Base-by-base conservation (phyloP, 1,140 invertebrate species). In the Drosophila gunungcola region DNA sequence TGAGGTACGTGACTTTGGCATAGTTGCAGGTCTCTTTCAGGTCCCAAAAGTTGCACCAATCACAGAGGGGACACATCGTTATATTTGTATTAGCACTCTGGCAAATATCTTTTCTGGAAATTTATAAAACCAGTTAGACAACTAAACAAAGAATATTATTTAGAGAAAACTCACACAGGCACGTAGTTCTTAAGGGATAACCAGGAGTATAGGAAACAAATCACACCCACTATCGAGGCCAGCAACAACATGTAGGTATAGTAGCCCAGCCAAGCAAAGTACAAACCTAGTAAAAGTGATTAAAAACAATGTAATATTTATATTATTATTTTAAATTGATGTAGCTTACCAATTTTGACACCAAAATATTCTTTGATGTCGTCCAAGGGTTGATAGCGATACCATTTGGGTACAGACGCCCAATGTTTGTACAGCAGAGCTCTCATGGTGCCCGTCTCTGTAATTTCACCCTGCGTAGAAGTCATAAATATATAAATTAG, bases 261-360 rank as follows among this genome's bases (percentile, higher is more conserved):
- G 93, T 97, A 99, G 38, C 98, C 98, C 16, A 99, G 93, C 98
- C 98, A 99, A 4, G 98, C 98, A 92, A 99, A 99, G 92, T 99
- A 99, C 39, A 98, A 93, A 36, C 90, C 90, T 91, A 13, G 0
- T 36, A 21, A 25, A 6, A n/a, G n/a, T n/a, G n/a, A n/a, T n/a
- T n/a, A n/a, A n/a, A n/a, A n/a, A n/a, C n/a, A n/a, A n/a, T n/a
- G n/a, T n/a, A n/a, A n/a, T n/a, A n/a, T n/a, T n/a, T n/a, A n/a
- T n/a, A n/a, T n/a, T n/a, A n/a, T n/a, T n/a, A n/a, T 7, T 29
- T 13, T 29, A 12, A 12, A n/a, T 3, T 38, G 2, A 10, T 4
- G 3, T 7, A 36, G 13, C 32, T 36, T 51, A 91, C 96, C 97
- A 75, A 98, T 97, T 93, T 98, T 98, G 32, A 98, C 97, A 9